These are phyloP conservation scores for Tanytarsus gracilentus DNA, from an alignment of 2,888 invertebrate species.

Conservation along the genomic window DNA sequence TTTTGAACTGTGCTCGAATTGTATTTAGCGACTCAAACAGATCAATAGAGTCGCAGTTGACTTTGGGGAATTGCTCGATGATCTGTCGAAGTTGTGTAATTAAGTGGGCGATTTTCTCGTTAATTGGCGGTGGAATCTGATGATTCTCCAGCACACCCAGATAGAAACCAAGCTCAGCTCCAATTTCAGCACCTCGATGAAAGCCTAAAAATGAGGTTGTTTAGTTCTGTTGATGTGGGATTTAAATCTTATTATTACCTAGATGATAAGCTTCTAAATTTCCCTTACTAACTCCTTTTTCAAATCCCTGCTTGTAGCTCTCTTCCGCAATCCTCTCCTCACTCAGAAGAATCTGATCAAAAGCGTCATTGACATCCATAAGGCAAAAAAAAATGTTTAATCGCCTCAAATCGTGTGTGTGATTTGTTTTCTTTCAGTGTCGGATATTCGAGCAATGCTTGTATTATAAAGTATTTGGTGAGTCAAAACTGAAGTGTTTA, in stretches of 20 bases:
- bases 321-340: slow-evolving; percentile 56
- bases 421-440: too few species aligned
- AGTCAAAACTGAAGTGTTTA: too few species aligned
- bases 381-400: too few species aligned
- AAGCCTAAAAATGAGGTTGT: slow-evolving; percentile 52
- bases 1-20: slow-evolving; percentile 60
- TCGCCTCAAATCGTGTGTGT: too few species aligned
- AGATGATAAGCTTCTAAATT: slow-evolving; percentile 55
- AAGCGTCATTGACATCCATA: slow-evolving; percentile 61
- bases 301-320: slow-evolving; percentile 60
- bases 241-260: slow-evolving; percentile 11
- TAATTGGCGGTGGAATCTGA: slow-evolving; percentile 38
- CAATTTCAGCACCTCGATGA: slow-evolving; percentile 65
- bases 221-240: background rate
- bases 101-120: slow-evolving; percentile 48
- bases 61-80: slow-evolving; percentile 55
- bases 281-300: slow-evolving; percentile 52
- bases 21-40: slow-evolving; percentile 52
- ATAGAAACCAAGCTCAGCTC: slow-evolving; percentile 69
- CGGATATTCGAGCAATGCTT: too few species aligned
- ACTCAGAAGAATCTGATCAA: slow-evolving; percentile 59
- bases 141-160: slow-evolving; percentile 51
- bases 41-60: slow-evolving; percentile 57
- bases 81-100: slow-evolving; percentile 50
- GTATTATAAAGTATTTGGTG: too few species aligned